phyloP scores from a whole-genome alignment of 2,113 vertebrate species.

The Pycnonotus jocosus region DNA sequence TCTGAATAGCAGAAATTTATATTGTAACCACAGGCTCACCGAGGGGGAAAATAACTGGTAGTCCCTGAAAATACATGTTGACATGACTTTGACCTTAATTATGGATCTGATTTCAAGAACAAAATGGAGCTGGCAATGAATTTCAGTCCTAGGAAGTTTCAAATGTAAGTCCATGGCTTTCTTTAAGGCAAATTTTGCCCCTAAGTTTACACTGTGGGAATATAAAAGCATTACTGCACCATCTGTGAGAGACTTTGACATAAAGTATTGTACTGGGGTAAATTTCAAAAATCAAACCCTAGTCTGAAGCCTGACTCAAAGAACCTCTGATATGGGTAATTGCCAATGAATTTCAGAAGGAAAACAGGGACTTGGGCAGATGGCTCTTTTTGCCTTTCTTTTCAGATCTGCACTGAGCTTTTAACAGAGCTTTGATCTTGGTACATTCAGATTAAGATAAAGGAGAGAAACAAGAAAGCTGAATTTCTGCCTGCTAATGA shows the following conservation, averaged over 20 bases:
- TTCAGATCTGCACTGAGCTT: background rate
- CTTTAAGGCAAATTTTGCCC: background rate
- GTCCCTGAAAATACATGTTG: background rate
- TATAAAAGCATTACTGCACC: background rate
- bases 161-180: background rate
- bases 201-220: background rate
- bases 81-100: constrained; percentile 20
- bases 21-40: background rate
- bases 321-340: background rate
- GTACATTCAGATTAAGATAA: background rate
- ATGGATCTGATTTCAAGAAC: constrained; percentile 9
- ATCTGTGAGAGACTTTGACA: constrained; percentile 2
- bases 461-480: background rate
- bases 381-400: background rate
- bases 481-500: background rate
- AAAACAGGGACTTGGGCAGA: background rate
- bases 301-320: background rate
- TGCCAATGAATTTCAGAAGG: background rate
- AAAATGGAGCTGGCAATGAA: constrained; percentile 4
- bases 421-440: background rate
- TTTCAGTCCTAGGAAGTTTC: background rate
- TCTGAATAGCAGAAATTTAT: constrained; percentile 17
- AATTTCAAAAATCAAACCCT: background rate
- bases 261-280: background rate
- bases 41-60: background rate